Evolutionary conservation across 2,113 vertebrate genomes (phyloP), one percentile per base, ranked within the genome.

Genomic region (Strix uralensis): DNA sequence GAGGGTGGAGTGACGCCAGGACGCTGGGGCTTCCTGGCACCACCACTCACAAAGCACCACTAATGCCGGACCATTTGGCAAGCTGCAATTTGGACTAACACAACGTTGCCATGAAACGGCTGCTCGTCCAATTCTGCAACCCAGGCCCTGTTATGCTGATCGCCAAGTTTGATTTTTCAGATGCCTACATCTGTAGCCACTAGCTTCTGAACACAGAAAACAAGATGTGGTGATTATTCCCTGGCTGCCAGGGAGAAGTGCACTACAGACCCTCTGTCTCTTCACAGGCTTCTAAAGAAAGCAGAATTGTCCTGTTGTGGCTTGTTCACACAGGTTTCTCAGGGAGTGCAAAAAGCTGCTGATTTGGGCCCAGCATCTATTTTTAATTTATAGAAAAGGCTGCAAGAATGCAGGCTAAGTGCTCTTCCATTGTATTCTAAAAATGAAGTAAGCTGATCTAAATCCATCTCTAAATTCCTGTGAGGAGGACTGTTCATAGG

Each of bases 391-490:
- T 15, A 92, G 78, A 70, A 92, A 92, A 91, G 26, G 32, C 84
- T 86, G 62, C 54, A 91, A 62, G 88, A 95, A 90, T 85, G 75
- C 87, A 94, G 89, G 59, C 16, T 88, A 94, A 96, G 92, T 94
- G 87, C 87, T 93, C 79, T 62, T 69, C 52, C 81, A 78, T 80
- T 92, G 81, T 97, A 94, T 74, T 90, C 87, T 80, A 93, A 92
- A 96, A 96, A 86, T 87, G 84, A 94, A 95, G 91, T 71, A 95
- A 91, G 74, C 71, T 70, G 55, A 90, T 95, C 89, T 91, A 91
- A 97, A 95, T 83, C 91, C 94, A 95, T 90, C 89, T 96, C 89
- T 91, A 47, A 88, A 91, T 79, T 97, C 89, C 95, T 94, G 55
- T 51, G 74, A 94, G 89, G 77, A 89, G 70, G 29, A 78, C 83